Evolutionary conservation across 2,888 invertebrate species (phyloP).

Genomic region (Sepiola atlantica): DNA sequence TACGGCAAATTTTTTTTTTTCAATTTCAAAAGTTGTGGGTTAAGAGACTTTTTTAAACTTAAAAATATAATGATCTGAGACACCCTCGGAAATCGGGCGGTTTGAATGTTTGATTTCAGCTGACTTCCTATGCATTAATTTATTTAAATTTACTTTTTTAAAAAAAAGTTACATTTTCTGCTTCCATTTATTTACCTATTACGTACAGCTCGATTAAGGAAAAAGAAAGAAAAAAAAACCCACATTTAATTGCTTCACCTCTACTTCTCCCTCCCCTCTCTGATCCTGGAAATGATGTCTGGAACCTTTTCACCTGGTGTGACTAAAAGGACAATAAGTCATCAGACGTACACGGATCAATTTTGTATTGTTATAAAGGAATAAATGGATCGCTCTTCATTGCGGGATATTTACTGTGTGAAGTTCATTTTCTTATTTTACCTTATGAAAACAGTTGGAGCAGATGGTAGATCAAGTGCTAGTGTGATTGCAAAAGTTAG

Average conservation of each 20-base stretch:
- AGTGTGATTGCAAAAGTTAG: too few species aligned
- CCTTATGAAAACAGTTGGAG: not conserved
- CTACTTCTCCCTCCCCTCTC: not conserved
- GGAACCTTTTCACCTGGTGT: not conserved
- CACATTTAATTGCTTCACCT: not conserved
- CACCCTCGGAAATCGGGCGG: not conserved
- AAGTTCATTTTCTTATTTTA: not conserved
- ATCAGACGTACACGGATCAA: not conserved
- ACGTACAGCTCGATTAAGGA: not conserved
- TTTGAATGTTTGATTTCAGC: not conserved
- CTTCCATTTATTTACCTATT: not conserved
- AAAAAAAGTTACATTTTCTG: not conserved
- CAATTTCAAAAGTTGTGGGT: too few species aligned
- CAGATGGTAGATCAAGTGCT: too few species aligned
- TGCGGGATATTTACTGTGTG: not conserved
- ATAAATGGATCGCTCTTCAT: slow-evolving; percentile 7
- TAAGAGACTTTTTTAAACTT: too few species aligned
- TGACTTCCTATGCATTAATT: not conserved
- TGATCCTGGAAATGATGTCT: not conserved
- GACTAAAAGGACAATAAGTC: not conserved
- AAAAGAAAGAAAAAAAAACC: not conserved
- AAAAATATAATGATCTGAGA: too few species aligned
- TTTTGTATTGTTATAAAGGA: slow-evolving; percentile 10
- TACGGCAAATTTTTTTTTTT: too few species aligned
- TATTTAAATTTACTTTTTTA: not conserved